phyloP scores from a whole-genome alignment of 35 echinoderm and acorn worm species.

The Amphiura filiformis region DNA sequence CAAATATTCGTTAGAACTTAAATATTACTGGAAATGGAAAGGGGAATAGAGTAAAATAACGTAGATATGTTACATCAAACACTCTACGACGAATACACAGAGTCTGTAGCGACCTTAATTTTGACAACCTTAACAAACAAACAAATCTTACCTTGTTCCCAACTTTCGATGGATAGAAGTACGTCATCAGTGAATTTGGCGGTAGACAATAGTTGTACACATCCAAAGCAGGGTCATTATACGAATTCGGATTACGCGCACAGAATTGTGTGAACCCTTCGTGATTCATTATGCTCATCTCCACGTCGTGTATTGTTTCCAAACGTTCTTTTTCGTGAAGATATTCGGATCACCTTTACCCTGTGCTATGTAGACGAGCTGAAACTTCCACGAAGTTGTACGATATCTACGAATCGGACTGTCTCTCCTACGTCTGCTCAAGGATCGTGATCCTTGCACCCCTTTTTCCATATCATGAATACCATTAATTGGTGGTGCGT shows the following conservation, averaged over 20 bases:
- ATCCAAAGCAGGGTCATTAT: constrained; percentile 43
- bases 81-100: too few species aligned
- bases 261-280: constrained; percentile 60
- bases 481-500: too few species aligned
- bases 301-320: constrained; percentile 67
- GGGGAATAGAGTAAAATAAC: too few species aligned
- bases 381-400: constrained; percentile 29
- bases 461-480: too few species aligned
- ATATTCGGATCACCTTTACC: constrained; percentile 53
- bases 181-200: constrained; percentile 83
- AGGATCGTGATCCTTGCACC: not conserved
- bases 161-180: constrained; percentile 74
- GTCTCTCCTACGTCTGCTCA: not conserved
- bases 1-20: too few species aligned
- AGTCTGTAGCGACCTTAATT: too few species aligned
- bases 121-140: too few species aligned
- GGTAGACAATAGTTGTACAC: constrained; percentile 48
- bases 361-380: constrained; percentile 73
- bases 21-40: too few species aligned
- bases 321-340: constrained; percentile 71
- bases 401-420: constrained; percentile 5
- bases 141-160: constrained; percentile 63
- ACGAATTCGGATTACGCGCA: not conserved
- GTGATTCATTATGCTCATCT: constrained; percentile 78
- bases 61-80: too few species aligned